These are phyloP conservation scores for Gobio occitaniae DNA, from an alignment of 2,797 vertebrate species.

Conservation along the genomic window DNA sequence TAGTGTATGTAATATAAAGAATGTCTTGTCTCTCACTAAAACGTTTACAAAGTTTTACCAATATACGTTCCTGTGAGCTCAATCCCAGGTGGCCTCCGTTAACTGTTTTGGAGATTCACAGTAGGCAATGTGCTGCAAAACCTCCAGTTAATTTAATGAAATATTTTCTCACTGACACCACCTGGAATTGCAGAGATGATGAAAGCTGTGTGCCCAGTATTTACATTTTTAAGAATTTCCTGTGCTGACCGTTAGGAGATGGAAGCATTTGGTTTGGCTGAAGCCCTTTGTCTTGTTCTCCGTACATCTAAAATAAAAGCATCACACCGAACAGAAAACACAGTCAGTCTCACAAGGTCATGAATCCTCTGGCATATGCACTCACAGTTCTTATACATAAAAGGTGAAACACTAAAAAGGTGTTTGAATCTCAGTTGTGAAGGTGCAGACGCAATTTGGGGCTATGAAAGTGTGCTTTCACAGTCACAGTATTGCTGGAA, in stretches of 20 bases:
- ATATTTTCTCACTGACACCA: neutral
- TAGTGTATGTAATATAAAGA: neutral
- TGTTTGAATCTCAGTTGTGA: neutral
- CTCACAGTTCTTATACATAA: neutral
- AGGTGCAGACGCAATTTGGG: neutral
- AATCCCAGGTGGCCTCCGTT: neutral
- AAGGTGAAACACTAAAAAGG: neutral
- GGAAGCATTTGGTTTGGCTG: neutral
- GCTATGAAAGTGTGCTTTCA: neutral
- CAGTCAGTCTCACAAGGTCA: neutral
- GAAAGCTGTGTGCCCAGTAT: neutral
- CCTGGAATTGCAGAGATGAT: neutral
- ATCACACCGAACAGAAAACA: constrained; percentile 12
- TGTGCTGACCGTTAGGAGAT: neutral
- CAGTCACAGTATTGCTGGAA: neutral
- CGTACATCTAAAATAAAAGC: neutral
- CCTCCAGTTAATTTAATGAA: neutral
- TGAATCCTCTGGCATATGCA: neutral
- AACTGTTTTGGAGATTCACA: neutral
- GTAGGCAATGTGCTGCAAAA: neutral
- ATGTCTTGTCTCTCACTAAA: neutral
- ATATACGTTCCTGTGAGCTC: neutral
- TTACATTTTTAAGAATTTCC: neutral
- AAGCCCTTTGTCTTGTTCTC: neutral
- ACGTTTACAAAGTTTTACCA: neutral